Base-by-base conservation (phyloP, 2,797 vertebrate species). In the Rhyacichthys aspro region DNA sequence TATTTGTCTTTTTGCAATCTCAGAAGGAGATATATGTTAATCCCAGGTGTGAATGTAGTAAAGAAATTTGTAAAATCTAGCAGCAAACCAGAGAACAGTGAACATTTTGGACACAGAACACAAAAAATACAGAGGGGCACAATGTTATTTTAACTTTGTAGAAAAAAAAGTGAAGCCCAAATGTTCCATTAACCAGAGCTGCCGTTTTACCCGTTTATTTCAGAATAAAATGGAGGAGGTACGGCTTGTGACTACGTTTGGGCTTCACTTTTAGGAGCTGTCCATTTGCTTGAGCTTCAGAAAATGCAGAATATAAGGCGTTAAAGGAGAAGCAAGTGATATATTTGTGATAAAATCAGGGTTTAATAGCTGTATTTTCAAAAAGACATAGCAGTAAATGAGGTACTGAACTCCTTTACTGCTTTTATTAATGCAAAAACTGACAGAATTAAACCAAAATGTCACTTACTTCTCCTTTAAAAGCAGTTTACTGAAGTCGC, bases 161-260 rank as follows among this genome's bases (percentile, higher is more conserved):
- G 11, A 46, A 47, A 28, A 33, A 12, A 47, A 47, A 33, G 12
- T 12, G 14, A 46, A 47, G 45, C 45, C 23, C 23, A 33, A 28
- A 46, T 19, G 14, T 8, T 28, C n/a, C n/a, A n/a, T n/a, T n/a
- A 46, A 28, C 17, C 4, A n/a, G 19, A 46, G 45, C 23, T n/a
- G 45, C 45, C 19, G n/a, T 10, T 47, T 47, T 32, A 47, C 45
- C 44, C 45, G 45, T 47, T 33, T 32, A 28, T 28, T 28, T 28
- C 3, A 28, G 23, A 28, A 28, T 32, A 47, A 15, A 9, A 5
- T 28, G 23, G n/a, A 32, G 32, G 23, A 47, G 28, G 23, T n/a
- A 15, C 28, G 12, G 45, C 45, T 9, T 32, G 14, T 9, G 14
- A 47, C 23, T 28, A 6, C n/a, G 9, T 9, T 8, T 14, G 45